Evolutionary conservation across 2,888 invertebrate genomes (phyloP).

Genomic region (Zaprionus bogoriensis): DNA sequence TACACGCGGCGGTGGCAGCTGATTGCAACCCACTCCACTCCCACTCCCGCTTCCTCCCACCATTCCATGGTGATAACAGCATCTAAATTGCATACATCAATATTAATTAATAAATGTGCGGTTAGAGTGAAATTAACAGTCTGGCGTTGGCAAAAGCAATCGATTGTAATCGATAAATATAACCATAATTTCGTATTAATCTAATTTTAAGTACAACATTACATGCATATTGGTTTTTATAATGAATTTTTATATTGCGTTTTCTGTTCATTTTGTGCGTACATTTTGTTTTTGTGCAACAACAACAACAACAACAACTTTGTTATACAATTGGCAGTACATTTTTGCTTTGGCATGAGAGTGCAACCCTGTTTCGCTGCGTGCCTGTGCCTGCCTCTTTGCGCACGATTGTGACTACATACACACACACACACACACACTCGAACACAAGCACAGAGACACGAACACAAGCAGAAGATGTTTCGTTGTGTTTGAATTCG

Average conservation of each 20-base stretch:
- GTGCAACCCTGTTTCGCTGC: slow-evolving; percentile 61
- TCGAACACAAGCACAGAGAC: slow-evolving; percentile 5
- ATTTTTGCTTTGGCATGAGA: slow-evolving; percentile 50
- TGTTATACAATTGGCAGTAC: slow-evolving; percentile 61
- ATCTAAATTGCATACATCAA: slow-evolving; percentile 28
- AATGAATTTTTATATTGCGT: slow-evolving; percentile 41
- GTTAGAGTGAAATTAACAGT: slow-evolving; percentile 21
- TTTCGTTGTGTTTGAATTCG: slow-evolving; percentile 62
- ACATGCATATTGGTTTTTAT: slow-evolving; percentile 46
- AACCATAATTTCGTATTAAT: slow-evolving; percentile 34
- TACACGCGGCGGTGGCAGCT: slow-evolving; percentile 44
- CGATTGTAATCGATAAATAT: slow-evolving; percentile 66
- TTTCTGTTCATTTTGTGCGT: slow-evolving; percentile 51
- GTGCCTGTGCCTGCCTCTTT: slow-evolving; percentile 53
- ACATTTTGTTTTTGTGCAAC: slow-evolving; percentile 44
- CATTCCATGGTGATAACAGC: slow-evolving; percentile 8
- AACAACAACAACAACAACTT: slow-evolving; percentile 17
- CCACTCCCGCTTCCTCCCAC: neutral
- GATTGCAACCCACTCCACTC: slow-evolving; percentile 25
- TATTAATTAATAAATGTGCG: slow-evolving; percentile 31
- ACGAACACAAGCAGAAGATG: slow-evolving; percentile 12
- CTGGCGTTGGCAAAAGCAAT: slow-evolving; percentile 63
- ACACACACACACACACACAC: slow-evolving; percentile 24
- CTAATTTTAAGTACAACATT: slow-evolving; percentile 42
- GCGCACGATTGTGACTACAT: slow-evolving; percentile 49